Evolutionary conservation across 2,888 invertebrate species (phyloP), one percentile per base, ranked within the genome.

Genomic region (Deilephila porcellus): DNA sequence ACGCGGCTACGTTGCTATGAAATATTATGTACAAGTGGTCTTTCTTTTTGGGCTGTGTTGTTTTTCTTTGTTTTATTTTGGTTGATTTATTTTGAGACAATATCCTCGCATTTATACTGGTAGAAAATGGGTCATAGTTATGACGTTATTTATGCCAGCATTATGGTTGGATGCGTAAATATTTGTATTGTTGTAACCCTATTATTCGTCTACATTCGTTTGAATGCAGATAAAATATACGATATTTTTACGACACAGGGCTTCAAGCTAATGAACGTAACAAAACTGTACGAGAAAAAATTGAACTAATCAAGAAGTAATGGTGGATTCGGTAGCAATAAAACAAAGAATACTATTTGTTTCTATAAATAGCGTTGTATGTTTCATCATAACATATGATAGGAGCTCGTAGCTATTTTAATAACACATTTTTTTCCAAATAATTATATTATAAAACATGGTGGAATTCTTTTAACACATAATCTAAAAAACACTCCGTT

Each of bases 1-100:
- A 85, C 81, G 80, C 73, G 74, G 75, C 80, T 83, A 80, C 83
- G 82, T 73, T 75, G 78, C 83, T 82, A 84, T 83, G 82, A 79
- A 82, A 82, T 76, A 67, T 67, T 76, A 67, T 67, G 67, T 67
- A 80, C 77, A 78, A 83, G 79, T 77, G 79, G 75, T 73, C 76
- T 82, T 80, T 80, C 76, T 79, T 79, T 83, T 84, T 76, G 78
- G 78, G 73, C 63, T 19, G 56, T 59, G 70, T 73, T 70, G 75
- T 74, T 73, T 45, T 63, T 60, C 60, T 63, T 72, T 72, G 72
- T 76, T 70, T 72, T 60, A 32, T 72, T 71, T 73, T 73, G 53
- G 74, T 60, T 71, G 70, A 59, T 59, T 56, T 71, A n/a, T 71
- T 67, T 67, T 67, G 25, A 45, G 67, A 67, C 67, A 52, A 67